These are phyloP conservation scores for Sipha flava DNA, from an alignment of 1,140 invertebrate species.

Conservation along the genomic window DNA sequence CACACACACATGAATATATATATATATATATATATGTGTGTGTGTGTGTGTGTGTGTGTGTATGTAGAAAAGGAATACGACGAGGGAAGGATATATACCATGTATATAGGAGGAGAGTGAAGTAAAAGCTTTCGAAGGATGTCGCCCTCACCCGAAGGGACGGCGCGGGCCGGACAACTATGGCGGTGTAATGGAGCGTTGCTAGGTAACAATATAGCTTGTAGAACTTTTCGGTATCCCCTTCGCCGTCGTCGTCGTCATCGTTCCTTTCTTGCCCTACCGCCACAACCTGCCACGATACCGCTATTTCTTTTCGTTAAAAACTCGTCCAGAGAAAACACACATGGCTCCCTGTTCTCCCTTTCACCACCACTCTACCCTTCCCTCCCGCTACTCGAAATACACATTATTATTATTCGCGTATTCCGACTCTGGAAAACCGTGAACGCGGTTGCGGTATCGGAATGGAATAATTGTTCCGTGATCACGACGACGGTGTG, in stretches of 20 bases:
- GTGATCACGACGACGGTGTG: not conserved
- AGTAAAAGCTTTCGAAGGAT: conserved; percentile 30
- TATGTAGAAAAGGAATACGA: not conserved
- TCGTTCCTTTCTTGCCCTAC: not conserved
- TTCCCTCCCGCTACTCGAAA: not conserved
- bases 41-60: not conserved
- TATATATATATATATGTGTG: not conserved
- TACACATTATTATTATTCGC: too few species aligned
- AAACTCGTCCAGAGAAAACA: not conserved
- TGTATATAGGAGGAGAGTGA: not conserved
- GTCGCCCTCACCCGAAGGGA: not conserved
- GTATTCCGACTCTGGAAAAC: not conserved
- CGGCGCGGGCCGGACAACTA: conserved; percentile 32
- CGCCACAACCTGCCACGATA: not conserved
- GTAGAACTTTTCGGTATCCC: conserved; percentile 27
- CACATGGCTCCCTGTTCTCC: not conserved
- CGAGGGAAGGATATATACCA: not conserved
- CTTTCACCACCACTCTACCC: not conserved
- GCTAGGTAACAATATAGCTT: conserved; percentile 39
- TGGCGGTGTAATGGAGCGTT: conserved; percentile 39
- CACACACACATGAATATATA: not conserved
- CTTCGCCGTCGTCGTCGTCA: not conserved
- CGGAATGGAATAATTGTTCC: not conserved
- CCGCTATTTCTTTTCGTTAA: not conserved
- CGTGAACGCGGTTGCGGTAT: not conserved